Evolutionary conservation across 2,888 invertebrate species (phyloP).

Genomic region (Cecidostiba fungosa): DNA sequence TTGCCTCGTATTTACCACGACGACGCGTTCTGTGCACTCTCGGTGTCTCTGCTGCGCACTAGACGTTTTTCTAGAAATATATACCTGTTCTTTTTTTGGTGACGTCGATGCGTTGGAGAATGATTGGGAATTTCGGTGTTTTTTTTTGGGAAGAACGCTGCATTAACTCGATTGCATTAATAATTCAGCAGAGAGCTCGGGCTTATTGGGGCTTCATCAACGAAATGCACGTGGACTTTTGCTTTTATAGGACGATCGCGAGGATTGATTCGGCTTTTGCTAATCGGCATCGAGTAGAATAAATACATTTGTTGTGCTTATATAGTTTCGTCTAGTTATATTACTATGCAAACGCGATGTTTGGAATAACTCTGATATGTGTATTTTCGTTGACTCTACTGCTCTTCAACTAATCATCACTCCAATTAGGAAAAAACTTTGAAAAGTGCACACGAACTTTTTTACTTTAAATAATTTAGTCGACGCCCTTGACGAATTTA

Average conservation of each 20-base stretch:
- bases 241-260: neutral
- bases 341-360: neutral
- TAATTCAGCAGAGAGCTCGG: neutral
- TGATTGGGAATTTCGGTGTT: neutral
- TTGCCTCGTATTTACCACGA: slow-evolving; percentile 9
- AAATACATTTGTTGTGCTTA: neutral
- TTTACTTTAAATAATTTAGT: neutral
- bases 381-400: neutral
- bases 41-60: neutral
- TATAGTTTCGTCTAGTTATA: too few relatives aligned
- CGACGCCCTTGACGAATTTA: neutral
- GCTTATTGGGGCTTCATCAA: neutral
- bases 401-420: slow-evolving; percentile 2
- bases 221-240: neutral
- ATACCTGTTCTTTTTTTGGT: too few relatives aligned
- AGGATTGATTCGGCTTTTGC: neutral
- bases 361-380: neutral
- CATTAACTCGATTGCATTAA: slow-evolving; percentile 8
- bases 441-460: neutral
- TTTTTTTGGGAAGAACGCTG: neutral
- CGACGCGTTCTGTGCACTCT: neutral
- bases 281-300: neutral
- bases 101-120: neutral
- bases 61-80: neutral
- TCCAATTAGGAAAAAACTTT: neutral